Base-by-base conservation (phyloP, 2,888 invertebrate genomes). In the Noctuana brunneofusca region DNA sequence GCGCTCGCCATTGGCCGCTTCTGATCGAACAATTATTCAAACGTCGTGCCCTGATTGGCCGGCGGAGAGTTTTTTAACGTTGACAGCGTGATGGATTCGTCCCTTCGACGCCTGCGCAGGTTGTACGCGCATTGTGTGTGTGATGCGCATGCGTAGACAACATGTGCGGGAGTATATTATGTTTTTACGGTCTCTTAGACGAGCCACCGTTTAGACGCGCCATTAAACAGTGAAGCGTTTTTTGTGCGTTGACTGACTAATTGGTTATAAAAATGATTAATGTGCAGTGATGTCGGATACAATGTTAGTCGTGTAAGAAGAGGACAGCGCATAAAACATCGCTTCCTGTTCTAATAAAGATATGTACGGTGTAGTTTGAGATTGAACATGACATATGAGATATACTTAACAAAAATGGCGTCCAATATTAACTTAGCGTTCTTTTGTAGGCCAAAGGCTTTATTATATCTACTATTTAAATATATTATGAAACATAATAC, bases 21-120 rank as follows among this genome's bases (percentile, higher is more conserved):
- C 78, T 72, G 80, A 83, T 80, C 83, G 88, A 86, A 89, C 89
- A 89, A 90, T 90, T 91, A 91, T 91, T 90, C 87, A 88, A 90
- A 90, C 81, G 79, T 75, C 73, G 81, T 73, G 71, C 77, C 70
- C 72, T 74, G 79, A 90, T 90, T 91, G 90, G 90, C 72, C 77
- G 73, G 69, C 68, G 72, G 70, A 72, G 66, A 76, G 79, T 85
- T 88, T 88, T 89, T 89, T 86, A 82, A 78, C 78, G 76, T 76
- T 83, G 88, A 86, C 87, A 87, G 80, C 75, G 80, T 89, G 89
- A 91, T 89, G 84, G 87, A 87, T 89, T 82, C 87, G 85, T 80
- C 87, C 88, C 88, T 87, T 86, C 87, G 83, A 87, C 88, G 86
- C 89, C 72, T 78, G 89, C 89, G 89, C 89, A 72, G 69, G 70